phyloP scores from a whole-genome alignment of 2,888 invertebrate species.

The Siphlonurus alternatus region DNA sequence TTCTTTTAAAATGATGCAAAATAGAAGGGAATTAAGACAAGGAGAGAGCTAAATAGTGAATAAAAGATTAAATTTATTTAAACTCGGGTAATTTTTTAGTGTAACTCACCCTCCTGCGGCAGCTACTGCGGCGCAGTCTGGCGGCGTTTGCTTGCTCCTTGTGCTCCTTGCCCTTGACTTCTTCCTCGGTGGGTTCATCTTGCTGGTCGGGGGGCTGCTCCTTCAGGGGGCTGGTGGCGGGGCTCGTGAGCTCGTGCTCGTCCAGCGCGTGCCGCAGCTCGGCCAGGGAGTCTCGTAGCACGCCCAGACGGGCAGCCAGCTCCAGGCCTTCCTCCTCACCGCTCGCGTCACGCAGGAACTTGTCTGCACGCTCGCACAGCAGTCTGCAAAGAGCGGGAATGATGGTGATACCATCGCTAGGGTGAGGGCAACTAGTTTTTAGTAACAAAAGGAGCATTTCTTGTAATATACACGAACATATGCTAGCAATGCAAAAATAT shows the following conservation, averaged over 20 bases:
- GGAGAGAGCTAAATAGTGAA: too few relatives aligned
- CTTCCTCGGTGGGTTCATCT: neutral
- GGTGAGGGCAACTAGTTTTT: too few relatives aligned
- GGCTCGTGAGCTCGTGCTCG: neutral
- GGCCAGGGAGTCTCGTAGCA: slow-evolving; percentile 10
- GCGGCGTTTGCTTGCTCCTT: neutral
- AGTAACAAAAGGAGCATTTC: too few relatives aligned
- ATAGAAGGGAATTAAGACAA: too few relatives aligned
- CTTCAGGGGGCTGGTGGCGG: neutral
- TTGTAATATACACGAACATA: too few relatives aligned
- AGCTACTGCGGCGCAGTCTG: neutral
- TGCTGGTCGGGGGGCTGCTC: neutral
- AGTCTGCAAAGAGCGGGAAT: neutral
- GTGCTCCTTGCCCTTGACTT: neutral
- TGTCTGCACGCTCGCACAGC: slow-evolving; percentile 6
- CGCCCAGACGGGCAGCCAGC: slow-evolving; percentile 16
- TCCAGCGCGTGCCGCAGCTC: neutral
- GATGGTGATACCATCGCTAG: too few relatives aligned
- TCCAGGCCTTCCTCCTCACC: slow-evolving; percentile 20
- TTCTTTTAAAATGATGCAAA: too few relatives aligned
- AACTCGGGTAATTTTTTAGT: neutral
- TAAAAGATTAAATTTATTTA: neutral
- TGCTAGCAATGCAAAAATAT: too few relatives aligned
- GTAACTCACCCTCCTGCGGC: neutral
- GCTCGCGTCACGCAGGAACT: slow-evolving; percentile 18